phyloP scores from a whole-genome alignment of 2,113 vertebrate genomes.

The human region GRCh38 chr11:84056501-84057000 shows the following conservation, averaged over 20 bases:
- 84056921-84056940: neutral
- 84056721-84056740: neutral
- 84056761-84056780: neutral
- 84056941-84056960: neutral
- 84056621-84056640: neutral
- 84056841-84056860: neutral
- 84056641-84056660: neutral
- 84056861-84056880: neutral
- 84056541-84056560: neutral
- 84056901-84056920: neutral
- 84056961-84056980: neutral
- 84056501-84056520: constrained; percentile 1
- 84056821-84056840: neutral
- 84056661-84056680: neutral
- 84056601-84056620: neutral
- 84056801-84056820: constrained; percentile 18
- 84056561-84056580: neutral
- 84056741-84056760: neutral
- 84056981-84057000: neutral
- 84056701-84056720: neutral
- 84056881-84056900: neutral
- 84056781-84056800: neutral
- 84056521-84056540: neutral
- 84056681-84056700: neutral
- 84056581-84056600: neutral